phyloP scores from a whole-genome alignment of 2,888 invertebrate genomes.

The Oasisia sp. region DNA sequence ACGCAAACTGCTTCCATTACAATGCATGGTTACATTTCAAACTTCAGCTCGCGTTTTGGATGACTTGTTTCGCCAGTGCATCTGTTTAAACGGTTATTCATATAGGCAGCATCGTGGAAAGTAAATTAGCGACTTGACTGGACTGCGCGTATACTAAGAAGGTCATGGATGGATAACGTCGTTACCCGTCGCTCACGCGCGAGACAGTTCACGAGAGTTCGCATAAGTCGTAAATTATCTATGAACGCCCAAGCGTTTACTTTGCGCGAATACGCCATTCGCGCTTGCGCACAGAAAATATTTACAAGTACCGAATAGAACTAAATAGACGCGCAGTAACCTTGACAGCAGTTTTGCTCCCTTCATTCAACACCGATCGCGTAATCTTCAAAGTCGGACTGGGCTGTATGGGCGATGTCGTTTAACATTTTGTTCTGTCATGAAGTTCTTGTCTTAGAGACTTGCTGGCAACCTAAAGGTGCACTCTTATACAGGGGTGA shows the following conservation, averaged over 20 bases:
- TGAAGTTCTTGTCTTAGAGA: too few relatives aligned
- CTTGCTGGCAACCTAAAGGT: too few relatives aligned
- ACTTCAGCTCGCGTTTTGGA: not conserved
- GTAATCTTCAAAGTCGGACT: too few relatives aligned
- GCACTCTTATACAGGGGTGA: too few relatives aligned
- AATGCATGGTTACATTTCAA: not conserved
- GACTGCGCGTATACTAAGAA: not conserved
- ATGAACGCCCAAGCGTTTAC: not conserved
- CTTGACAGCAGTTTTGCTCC: too few relatives aligned
- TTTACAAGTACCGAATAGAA: not conserved
- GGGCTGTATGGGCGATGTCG: too few relatives aligned
- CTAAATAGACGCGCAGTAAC: not conserved
- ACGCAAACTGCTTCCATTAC: not conserved
- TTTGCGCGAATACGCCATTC: not conserved
- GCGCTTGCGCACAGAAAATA: not conserved
- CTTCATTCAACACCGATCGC: too few relatives aligned
- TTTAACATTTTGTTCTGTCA: too few relatives aligned
- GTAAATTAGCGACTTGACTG: not conserved
- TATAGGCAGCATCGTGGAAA: not conserved
- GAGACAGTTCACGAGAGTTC: slow-evolving; percentile 12
- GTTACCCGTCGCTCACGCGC: not conserved
- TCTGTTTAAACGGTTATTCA: not conserved
- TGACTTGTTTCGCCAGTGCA: not conserved
- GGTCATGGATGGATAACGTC: not conserved
- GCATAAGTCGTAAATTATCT: not conserved